Percentiles rank a stretch among this genome's conserved stretches.
phyloP scores from a whole-genome alignment of 2,888 invertebrate genomes.

The Chymomyza amoena region DNA sequence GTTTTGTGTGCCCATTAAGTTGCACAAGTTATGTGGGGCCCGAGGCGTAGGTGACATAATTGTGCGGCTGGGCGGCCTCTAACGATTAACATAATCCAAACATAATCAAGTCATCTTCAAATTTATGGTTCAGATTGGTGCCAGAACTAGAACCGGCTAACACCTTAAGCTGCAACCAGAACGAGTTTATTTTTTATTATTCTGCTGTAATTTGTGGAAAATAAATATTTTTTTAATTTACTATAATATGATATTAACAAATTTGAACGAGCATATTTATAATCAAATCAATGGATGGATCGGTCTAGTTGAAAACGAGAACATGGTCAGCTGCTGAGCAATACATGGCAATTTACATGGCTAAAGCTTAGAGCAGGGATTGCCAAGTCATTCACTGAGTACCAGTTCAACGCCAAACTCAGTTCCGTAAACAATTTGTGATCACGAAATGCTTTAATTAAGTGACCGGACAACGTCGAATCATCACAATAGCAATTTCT shows the following conservation, averaged over 20 bases:
- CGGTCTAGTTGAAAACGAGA: not conserved
- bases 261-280: not conserved
- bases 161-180: constrained; percentile 20
- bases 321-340: not conserved
- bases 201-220: not conserved
- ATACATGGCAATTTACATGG: not conserved
- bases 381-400: not conserved
- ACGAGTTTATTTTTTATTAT: constrained; percentile 23
- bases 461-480: not conserved
- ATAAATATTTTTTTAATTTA: not conserved
- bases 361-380: not conserved
- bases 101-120: constrained; percentile 46
- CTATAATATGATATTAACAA: not conserved
- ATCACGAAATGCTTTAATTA: constrained; percentile 8
- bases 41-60: constrained; percentile 53
- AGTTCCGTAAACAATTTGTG: constrained; percentile 26
- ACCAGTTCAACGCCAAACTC: not conserved
- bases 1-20: constrained; percentile 35
- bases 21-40: constrained; percentile 43
- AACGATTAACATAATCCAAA: constrained; percentile 43
- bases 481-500: constrained; percentile 32
- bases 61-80: constrained; percentile 30
- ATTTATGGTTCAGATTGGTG: constrained; percentile 32
- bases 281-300: not conserved
- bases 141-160: constrained; percentile 42